Conservation (phyloP, 1,140 invertebrate genomes). For the Lepidurus couesii region DNA sequence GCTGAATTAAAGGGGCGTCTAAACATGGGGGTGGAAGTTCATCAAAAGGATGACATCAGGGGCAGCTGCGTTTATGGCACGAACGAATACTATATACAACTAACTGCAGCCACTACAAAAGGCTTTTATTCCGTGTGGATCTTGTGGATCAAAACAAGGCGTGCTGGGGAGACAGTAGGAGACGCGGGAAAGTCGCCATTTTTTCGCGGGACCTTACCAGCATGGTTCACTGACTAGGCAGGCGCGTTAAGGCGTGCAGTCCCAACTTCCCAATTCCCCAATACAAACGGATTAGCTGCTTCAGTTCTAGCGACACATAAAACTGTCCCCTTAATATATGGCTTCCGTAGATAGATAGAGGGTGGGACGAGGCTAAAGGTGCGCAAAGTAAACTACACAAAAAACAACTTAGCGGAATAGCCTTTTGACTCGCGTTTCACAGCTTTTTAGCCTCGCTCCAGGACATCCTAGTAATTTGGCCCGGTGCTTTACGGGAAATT, state of each 20-base stretch:
- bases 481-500: neutral
- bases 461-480: neutral
- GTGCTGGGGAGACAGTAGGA: neutral
- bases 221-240: neutral
- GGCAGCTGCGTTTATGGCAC: neutral
- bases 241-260: neutral
- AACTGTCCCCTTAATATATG: neutral
- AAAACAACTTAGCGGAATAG: neutral
- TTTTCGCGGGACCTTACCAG: neutral
- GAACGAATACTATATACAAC: too few species aligned
- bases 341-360: neutral
- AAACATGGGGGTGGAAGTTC: constrained; percentile 21
- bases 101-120: too few species aligned
- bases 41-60: constrained; percentile 22
- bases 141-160: neutral
- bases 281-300: neutral
- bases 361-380: neutral
- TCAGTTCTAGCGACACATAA: neutral
- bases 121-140: too few species aligned
- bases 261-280: neutral
- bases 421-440: neutral
- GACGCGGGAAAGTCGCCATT: neutral
- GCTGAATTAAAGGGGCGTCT: constrained; percentile 18
- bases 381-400: neutral
- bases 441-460: neutral